Conservation (phyloP, 2,888 invertebrate species). For the Erannis defoliaria region DNA sequence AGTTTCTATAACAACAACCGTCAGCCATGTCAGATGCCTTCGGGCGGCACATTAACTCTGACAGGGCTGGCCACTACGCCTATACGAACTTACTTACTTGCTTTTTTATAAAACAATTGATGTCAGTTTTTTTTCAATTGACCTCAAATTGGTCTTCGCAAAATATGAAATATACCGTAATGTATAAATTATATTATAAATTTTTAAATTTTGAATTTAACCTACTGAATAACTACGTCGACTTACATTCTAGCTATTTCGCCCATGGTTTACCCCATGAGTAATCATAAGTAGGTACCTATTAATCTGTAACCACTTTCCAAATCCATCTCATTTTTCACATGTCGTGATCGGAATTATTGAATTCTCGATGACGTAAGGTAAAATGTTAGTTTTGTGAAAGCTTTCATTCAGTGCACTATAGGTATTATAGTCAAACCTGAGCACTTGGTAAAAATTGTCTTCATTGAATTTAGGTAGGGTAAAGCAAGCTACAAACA, state of each 20-base stretch:
- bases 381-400: neutral
- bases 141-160: neutral
- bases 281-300: neutral
- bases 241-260: neutral
- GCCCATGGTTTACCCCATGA: neutral
- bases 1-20: too few species aligned
- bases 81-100: too few species aligned
- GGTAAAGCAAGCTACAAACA: too few species aligned
- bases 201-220: neutral
- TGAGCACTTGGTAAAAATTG: neutral
- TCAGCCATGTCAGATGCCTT: too few species aligned
- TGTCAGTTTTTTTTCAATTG: too few species aligned
- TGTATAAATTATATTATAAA: too few species aligned
- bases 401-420: neutral
- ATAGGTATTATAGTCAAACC: conserved; percentile 1
- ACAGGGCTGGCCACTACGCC: too few species aligned
- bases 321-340: too few species aligned
- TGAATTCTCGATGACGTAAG: neutral
- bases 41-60: too few species aligned
- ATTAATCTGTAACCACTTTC: neutral
- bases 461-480: too few species aligned
- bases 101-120: too few species aligned
- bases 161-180: neutral
- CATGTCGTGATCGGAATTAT: too few species aligned
- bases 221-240: neutral